These are phyloP conservation scores for human (Homo sapiens) DNA, from an alignment of 2,113 vertebrate species.

Conservation along the genomic window DNA sequence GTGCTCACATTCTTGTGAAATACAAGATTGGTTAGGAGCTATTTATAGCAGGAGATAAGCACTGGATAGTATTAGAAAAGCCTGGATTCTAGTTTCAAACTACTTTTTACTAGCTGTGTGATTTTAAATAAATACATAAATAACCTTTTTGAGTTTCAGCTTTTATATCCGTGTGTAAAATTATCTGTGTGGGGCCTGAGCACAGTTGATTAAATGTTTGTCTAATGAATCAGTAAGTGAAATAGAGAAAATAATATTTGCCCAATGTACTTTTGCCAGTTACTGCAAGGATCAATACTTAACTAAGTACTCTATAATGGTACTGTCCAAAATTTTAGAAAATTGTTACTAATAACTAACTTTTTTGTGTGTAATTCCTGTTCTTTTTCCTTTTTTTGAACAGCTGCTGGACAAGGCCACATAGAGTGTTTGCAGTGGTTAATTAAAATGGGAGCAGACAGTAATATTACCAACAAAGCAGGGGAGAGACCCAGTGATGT, in stretches of 20 bases:
- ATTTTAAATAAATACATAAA: slow-evolving; percentile 8
- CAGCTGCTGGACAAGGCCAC: slow-evolving; percentile 87
- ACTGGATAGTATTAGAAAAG: not conserved
- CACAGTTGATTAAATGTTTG: slow-evolving; percentile 1
- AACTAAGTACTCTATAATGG: not conserved
- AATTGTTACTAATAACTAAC: not conserved
- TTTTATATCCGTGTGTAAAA: slow-evolving; percentile 13
- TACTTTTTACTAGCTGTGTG: not conserved
- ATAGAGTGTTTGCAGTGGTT: slow-evolving; percentile 87
- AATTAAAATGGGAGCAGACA: slow-evolving; percentile 85
- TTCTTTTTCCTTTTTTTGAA: not conserved
- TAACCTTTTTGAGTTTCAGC: not conserved
- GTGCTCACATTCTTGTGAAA: not conserved
- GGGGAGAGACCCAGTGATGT: slow-evolving; percentile 87
- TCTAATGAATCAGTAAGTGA: slow-evolving; percentile 40
- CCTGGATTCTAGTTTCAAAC: slow-evolving; percentile 9
- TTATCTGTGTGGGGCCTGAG: not conserved
- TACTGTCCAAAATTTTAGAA: not conserved
- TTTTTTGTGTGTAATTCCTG: not conserved
- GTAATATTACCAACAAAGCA: slow-evolving; percentile 83
- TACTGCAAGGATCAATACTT: not conserved
- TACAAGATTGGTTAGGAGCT: not conserved
- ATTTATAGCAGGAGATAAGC: not conserved
- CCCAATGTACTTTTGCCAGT: not conserved
- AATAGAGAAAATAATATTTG: not conserved